Conservation (phyloP, 2,113 vertebrate species). For the Blennius ocellaris region DNA sequence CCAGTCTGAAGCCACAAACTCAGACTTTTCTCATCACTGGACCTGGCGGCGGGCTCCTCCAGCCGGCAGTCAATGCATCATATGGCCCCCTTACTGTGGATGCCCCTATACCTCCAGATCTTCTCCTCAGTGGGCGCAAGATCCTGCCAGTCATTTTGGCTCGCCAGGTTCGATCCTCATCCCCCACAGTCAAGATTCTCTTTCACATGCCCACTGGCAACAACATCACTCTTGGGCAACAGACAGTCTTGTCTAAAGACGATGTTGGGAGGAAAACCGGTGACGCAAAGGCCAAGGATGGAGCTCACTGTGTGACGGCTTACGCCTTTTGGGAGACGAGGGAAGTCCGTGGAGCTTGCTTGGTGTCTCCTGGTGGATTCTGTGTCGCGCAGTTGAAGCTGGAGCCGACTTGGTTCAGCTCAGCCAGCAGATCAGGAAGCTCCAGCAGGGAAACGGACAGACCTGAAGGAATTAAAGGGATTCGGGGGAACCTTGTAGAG, state of each 20-base stretch:
- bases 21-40: slow-evolving; percentile 88
- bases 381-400: slow-evolving; percentile 89
- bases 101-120: slow-evolving; percentile 83
- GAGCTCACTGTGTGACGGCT: slow-evolving; percentile 87
- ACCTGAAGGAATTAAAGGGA: slow-evolving; percentile 60
- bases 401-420: slow-evolving; percentile 87
- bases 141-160: slow-evolving; percentile 85
- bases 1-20: slow-evolving; percentile 85
- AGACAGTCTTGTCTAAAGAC: slow-evolving; percentile 39
- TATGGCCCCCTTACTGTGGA: slow-evolving; percentile 88
- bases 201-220: slow-evolving; percentile 86
- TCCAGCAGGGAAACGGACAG: slow-evolving; percentile 78
- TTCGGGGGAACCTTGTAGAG: slow-evolving; percentile 86
- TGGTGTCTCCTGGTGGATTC: slow-evolving; percentile 84
- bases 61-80: slow-evolving; percentile 85
- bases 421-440: slow-evolving; percentile 74
- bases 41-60: slow-evolving; percentile 65
- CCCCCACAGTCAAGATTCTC: slow-evolving; percentile 87
- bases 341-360: slow-evolving; percentile 87
- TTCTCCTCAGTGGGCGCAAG: slow-evolving; percentile 84
- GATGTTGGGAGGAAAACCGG: slow-evolving; percentile 20
- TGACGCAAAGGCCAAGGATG: slow-evolving; percentile 52
- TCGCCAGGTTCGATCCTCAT: slow-evolving; percentile 83
- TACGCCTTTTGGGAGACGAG: slow-evolving; percentile 89
- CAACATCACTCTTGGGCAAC: slow-evolving; percentile 51